Evolutionary conservation across 2,888 invertebrate genomes (phyloP).

Genomic region (Campaea margaritaria): DNA sequence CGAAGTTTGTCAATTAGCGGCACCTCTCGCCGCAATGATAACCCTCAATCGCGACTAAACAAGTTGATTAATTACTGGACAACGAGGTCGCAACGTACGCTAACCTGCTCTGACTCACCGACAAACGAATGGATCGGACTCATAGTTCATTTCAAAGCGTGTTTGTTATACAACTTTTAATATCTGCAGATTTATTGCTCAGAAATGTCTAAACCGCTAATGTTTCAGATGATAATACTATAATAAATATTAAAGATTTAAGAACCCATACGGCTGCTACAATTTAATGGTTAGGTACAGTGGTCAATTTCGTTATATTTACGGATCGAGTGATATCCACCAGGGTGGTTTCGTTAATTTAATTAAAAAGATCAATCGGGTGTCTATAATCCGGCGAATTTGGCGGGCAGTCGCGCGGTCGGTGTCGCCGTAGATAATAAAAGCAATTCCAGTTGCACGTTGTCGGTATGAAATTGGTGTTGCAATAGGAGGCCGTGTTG

Average conservation of each 20-base stretch:
- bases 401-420: conserved; percentile 30
- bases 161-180: neutral
- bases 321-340: too few species aligned
- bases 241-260: too few species aligned
- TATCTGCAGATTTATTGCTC: neutral
- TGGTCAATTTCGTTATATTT: too few species aligned
- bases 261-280: neutral
- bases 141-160: conserved; percentile 15
- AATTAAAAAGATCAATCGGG: conserved; percentile 28
- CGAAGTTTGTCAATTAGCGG: conserved; percentile 69
- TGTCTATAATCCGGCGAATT: conserved; percentile 18
- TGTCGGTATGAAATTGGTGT: conserved; percentile 61
- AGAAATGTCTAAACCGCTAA: neutral
- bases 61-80: conserved; percentile 72
- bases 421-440: conserved; percentile 51
- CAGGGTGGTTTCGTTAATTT: conserved; percentile 10
- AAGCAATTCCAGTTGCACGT: conserved; percentile 58
- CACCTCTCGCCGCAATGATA: conserved; percentile 50
- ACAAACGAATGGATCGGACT: conserved; percentile 21
- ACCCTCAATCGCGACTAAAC: conserved; percentile 63
- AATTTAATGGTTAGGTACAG: too few species aligned
- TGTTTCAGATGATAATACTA: too few species aligned
- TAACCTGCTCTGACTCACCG: conserved; percentile 16
- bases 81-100: conserved; percentile 46
- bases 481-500: conserved; percentile 59